Conservation (phyloP, 2,888 invertebrate species). For the Calliphora vomitoria region DNA sequence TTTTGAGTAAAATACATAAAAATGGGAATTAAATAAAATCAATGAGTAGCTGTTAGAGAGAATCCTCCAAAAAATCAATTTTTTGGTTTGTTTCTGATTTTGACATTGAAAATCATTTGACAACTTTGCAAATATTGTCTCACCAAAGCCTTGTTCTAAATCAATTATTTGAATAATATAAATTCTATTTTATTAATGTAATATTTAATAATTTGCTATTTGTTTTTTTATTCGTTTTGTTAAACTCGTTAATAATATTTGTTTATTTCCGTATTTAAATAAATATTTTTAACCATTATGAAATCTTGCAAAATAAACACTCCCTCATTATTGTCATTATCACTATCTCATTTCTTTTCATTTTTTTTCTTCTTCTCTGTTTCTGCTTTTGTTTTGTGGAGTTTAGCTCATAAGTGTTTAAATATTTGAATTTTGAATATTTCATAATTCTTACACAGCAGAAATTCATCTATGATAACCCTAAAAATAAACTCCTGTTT, state of each 20-base stretch:
- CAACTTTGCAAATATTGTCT: no score
- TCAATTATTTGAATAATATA: no score
- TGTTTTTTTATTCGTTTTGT: background rate
- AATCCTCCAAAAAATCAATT: no score
- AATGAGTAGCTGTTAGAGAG: no score
- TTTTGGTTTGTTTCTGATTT: no score
- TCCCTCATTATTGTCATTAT: conserved; percentile 51
- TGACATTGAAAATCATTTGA: no score
- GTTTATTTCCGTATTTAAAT: conserved; percentile 31
- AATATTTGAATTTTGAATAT: conserved; percentile 44
- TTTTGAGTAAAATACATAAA: no score
- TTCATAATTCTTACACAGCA: conserved; percentile 63
- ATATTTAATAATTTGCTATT: no score
- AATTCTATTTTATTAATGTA: no score
- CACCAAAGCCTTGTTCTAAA: no score
- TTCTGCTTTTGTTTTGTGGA: background rate
- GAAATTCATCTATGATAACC: conserved; percentile 63
- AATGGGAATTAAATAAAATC: no score
- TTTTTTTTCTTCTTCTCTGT: background rate
- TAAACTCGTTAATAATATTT: background rate
- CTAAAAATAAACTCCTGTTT: conserved; percentile 29
- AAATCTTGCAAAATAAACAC: conserved; percentile 36
- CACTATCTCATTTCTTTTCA: background rate
- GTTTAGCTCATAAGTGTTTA: conserved; percentile 7
- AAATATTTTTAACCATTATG: conserved; percentile 20